These are phyloP conservation scores for Tillus elongatus DNA, from an alignment of 2,888 invertebrate species.

Conservation along the genomic window DNA sequence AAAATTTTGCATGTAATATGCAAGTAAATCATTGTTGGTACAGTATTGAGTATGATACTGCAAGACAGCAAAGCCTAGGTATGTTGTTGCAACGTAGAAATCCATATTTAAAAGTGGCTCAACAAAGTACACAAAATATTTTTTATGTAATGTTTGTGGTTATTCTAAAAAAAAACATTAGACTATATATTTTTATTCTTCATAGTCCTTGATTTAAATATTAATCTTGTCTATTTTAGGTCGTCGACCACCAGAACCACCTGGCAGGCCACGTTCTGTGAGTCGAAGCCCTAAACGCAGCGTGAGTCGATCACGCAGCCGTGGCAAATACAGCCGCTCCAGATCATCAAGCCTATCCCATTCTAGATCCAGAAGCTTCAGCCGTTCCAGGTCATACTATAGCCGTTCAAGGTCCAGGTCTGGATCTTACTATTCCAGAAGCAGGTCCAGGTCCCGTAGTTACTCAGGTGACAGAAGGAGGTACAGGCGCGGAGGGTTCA, in stretches of 20 bases:
- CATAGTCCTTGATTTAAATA: background rate
- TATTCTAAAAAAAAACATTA: too few relatives aligned
- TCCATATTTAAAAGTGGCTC: too few relatives aligned
- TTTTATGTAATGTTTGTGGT: too few relatives aligned
- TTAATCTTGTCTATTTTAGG: slow-evolving; percentile 22
- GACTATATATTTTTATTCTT: background rate
- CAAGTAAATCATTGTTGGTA: too few relatives aligned
- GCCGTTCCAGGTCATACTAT: slow-evolving; percentile 54
- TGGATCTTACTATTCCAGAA: slow-evolving; percentile 48
- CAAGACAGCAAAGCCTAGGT: too few relatives aligned
- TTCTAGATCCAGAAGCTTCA: slow-evolving; percentile 42
- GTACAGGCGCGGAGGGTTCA: slow-evolving; percentile 43
- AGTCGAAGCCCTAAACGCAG: slow-evolving; percentile 56
- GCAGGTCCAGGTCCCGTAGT: slow-evolving; percentile 50
- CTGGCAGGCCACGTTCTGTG: slow-evolving; percentile 43
- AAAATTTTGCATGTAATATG: too few relatives aligned
- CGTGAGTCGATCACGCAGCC: slow-evolving; percentile 56
- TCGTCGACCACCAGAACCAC: slow-evolving; percentile 41
- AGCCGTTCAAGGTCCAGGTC: slow-evolving; percentile 45
- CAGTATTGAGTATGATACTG: too few relatives aligned
- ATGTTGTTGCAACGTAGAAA: too few relatives aligned
- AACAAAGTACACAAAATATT: too few relatives aligned
- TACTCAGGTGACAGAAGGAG: slow-evolving; percentile 47
- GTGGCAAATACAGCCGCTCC: slow-evolving; percentile 42
- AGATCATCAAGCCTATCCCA: slow-evolving; percentile 43